A percentile compares a stretch with the other conserved stretches of the same genome.
These are phyloP conservation scores for Urocitellus parryii DNA, from an alignment of 2,113 vertebrate genomes.

Conservation along the genomic window DNA sequence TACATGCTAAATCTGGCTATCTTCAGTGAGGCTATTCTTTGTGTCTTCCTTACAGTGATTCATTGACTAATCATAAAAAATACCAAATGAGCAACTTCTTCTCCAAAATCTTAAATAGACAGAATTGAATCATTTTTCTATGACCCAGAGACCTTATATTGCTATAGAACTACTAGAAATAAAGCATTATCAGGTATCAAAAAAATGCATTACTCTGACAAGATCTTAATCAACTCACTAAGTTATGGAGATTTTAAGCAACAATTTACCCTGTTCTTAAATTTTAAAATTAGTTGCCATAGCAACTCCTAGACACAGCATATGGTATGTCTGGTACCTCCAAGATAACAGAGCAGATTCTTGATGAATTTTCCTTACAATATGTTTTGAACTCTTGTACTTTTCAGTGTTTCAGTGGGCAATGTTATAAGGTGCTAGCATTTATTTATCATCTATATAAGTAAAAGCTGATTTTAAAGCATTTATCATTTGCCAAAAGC, in stretches of 20 bases:
- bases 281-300: conserved; percentile 90
- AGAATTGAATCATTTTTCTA: conserved; percentile 60
- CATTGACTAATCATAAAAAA: conserved; percentile 51
- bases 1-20: conserved; percentile 50
- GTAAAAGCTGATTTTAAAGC: conserved; percentile 85
- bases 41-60: conserved; percentile 32
- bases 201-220: conserved; percentile 77
- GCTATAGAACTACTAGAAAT: conserved; percentile 66
- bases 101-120: conserved; percentile 44
- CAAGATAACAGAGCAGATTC: conserved; percentile 90
- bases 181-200: conserved; percentile 73
- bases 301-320: conserved; percentile 91
- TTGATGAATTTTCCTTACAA: conserved; percentile 90
- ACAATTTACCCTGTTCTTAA: conserved; percentile 89
- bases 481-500: conserved; percentile 50
- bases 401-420: conserved; percentile 87
- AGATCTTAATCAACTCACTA: conserved; percentile 82
- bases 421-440: conserved; percentile 85
- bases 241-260: conserved; percentile 89
- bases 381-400: conserved; percentile 91
- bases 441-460: conserved; percentile 84
- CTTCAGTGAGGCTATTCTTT: conserved; percentile 40
- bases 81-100: conserved; percentile 49
- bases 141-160: not conserved
- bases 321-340: conserved; percentile 92